phyloP scores from a whole-genome alignment of 2,888 invertebrate genomes.

The Hecatera dysodea region DNA sequence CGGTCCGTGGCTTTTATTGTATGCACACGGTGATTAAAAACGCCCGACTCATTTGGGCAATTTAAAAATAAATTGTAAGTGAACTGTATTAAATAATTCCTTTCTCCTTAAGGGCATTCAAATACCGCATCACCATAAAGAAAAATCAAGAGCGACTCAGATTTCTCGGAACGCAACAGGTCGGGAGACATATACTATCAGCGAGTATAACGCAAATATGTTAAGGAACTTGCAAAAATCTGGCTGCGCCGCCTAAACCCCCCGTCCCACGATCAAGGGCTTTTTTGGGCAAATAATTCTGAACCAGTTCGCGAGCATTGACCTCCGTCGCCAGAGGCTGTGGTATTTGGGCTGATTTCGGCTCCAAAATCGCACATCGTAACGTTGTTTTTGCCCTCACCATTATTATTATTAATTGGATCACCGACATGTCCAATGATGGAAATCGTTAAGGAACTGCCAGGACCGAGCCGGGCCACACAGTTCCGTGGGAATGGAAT shows the following conservation, averaged over 20 bases:
- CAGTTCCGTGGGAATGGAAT: conserved; percentile 70
- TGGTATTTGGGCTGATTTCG: conserved; percentile 87
- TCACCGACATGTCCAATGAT: conserved; percentile 81
- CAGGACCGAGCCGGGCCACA: conserved; percentile 66
- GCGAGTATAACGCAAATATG: conserved; percentile 68
- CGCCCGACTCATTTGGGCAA: conserved; percentile 45
- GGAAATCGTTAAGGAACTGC: conserved; percentile 78
- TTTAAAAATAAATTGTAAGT: conserved; percentile 62
- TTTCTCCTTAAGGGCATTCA: conserved; percentile 51
- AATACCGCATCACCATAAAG: conserved; percentile 58
- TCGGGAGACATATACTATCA: conserved; percentile 55
- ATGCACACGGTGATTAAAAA: conserved; percentile 41
- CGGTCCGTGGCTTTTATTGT: conserved; percentile 18
- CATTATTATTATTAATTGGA: conserved; percentile 90
- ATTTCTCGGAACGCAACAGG: conserved; percentile 51
- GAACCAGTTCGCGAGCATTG: conserved; percentile 84
- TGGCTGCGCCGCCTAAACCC: conserved; percentile 70
- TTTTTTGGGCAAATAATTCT: conserved; percentile 86
- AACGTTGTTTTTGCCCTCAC: conserved; percentile 84
- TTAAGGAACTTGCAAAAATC: conserved; percentile 72
- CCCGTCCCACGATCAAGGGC: conserved; percentile 75
- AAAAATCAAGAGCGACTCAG: conserved; percentile 56
- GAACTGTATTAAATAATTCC: conserved; percentile 61
- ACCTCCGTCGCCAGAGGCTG: conserved; percentile 78
- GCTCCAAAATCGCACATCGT: conserved; percentile 86